These are phyloP conservation scores for Mormyrops attenuatus DNA, from an alignment of 2,797 vertebrate species.

Conservation along the genomic window DNA sequence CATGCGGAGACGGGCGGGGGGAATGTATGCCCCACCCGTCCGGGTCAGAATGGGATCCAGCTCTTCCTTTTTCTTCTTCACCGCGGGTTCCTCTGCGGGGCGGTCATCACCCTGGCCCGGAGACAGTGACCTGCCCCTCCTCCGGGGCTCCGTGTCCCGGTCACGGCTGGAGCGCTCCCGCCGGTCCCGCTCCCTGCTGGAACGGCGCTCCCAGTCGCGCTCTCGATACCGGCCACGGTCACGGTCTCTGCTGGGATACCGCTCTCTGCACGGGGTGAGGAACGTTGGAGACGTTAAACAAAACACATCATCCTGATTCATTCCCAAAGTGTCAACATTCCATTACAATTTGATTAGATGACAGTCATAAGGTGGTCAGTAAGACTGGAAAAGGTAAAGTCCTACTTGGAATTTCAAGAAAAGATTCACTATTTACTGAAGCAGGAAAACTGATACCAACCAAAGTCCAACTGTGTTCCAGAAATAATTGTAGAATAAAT, in stretches of 20 bases:
- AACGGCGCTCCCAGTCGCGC: constrained; percentile 41
- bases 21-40: constrained; percentile 93
- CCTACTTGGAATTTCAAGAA: neutral
- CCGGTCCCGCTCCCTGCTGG: constrained; percentile 58
- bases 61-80: constrained; percentile 92
- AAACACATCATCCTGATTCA: neutral
- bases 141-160: constrained; percentile 47
- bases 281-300: neutral
- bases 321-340: neutral
- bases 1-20: constrained; percentile 90
- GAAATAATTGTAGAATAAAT: neutral
- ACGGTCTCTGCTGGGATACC: constrained; percentile 34
- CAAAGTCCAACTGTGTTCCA: neutral
- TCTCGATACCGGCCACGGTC: constrained; percentile 22
- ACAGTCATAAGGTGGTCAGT: neutral
- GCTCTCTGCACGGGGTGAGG: constrained; percentile 37
- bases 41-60: constrained; percentile 89
- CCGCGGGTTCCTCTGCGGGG: constrained; percentile 57
- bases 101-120: constrained; percentile 54
- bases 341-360: neutral
- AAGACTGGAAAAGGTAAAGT: neutral
- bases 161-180: constrained; percentile 59
- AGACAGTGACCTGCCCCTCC: constrained; percentile 62
- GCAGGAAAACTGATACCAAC: neutral
- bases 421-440: neutral